Conservation (phyloP, 23 tunicate genomes). For the Diplosoma virens region DNA sequence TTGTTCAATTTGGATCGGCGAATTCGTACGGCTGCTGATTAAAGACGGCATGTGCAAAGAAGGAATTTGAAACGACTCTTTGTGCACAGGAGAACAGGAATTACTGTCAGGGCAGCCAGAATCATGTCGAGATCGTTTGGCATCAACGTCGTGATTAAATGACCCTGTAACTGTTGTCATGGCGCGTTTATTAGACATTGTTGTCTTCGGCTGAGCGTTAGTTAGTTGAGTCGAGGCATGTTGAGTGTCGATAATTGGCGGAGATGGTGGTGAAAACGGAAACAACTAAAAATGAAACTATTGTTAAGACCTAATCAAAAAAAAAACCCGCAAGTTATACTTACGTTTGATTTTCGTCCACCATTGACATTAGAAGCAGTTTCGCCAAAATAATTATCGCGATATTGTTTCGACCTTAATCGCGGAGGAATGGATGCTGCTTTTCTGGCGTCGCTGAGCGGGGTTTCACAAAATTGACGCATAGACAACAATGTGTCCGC, state of each 20-base stretch:
- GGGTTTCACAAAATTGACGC: slow-evolving; percentile 21
- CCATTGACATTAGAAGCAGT: neutral
- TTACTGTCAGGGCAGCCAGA: slow-evolving; percentile 35
- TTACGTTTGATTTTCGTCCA: neutral
- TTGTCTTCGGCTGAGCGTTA: slow-evolving; percentile 57
- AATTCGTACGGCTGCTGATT: slow-evolving; percentile 54
- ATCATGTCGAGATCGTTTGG: slow-evolving; percentile 42
- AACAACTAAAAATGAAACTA: slow-evolving; percentile 26
- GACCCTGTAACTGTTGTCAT: slow-evolving; percentile 58
- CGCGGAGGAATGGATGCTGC: slow-evolving; percentile 70
- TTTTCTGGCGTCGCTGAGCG: slow-evolving; percentile 22
- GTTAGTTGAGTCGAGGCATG: slow-evolving; percentile 49
- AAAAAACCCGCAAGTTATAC: neutral
- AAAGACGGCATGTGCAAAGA: slow-evolving; percentile 51
- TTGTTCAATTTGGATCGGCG: slow-evolving; percentile 41
- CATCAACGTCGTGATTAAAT: slow-evolving; percentile 39
- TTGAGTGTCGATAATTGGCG: slow-evolving; percentile 77
- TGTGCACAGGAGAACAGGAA: slow-evolving; percentile 10
- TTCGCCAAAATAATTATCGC: slow-evolving; percentile 53
- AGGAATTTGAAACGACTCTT: slow-evolving; percentile 7
- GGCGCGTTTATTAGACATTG: slow-evolving; percentile 64
- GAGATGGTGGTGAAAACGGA: slow-evolving; percentile 67
- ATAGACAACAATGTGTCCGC: slow-evolving; percentile 74
- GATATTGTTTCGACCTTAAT: slow-evolving; percentile 66
- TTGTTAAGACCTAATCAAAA: neutral